Percentiles rank a stretch among this genome's conserved stretches.
Evolutionary conservation across 1,140 invertebrate genomes (phyloP).

Genomic region (Heliconius nattereri): DNA sequence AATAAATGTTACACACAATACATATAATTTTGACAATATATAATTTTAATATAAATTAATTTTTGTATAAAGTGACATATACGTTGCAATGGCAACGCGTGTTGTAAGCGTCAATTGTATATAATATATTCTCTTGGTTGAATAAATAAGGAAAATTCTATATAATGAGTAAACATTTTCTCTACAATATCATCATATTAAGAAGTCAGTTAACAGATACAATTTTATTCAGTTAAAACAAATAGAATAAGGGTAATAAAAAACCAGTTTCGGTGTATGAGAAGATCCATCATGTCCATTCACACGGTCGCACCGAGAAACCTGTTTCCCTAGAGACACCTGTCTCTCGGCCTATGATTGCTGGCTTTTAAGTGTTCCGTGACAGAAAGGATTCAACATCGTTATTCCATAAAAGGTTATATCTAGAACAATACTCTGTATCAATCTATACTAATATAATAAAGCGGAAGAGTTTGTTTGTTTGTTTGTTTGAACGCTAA

Average conservation of each 20-base stretch:
- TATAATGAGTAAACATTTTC: not conserved
- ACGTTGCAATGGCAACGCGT: too few species aligned
- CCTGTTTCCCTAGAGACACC: conserved; percentile 61
- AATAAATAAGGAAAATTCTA: not conserved
- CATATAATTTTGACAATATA: too few species aligned
- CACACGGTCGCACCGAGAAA: conserved; percentile 64
- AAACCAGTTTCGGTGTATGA: conserved; percentile 61
- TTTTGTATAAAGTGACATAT: too few species aligned
- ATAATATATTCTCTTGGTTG: too few species aligned
- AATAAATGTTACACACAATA: too few species aligned
- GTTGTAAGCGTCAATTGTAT: too few species aligned
- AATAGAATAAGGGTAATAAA: conserved; percentile 44
- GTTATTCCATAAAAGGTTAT: conserved; percentile 10
- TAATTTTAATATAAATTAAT: too few species aligned
- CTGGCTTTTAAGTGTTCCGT: conserved; percentile 35
- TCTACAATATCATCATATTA: not conserved
- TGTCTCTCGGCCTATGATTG: conserved; percentile 40
- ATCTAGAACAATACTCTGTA: conserved; percentile 18
- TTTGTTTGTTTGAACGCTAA: too few species aligned
- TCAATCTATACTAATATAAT: too few species aligned
- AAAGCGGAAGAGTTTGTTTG: too few species aligned
- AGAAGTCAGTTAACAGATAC: not conserved
- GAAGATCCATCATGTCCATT: conserved; percentile 67
- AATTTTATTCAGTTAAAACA: conserved; percentile 39
- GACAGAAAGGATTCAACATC: conserved; percentile 33